Evolutionary conservation across 2,113 vertebrate genomes (phyloP).

Genomic region (Tylochromis polylepis): DNA sequence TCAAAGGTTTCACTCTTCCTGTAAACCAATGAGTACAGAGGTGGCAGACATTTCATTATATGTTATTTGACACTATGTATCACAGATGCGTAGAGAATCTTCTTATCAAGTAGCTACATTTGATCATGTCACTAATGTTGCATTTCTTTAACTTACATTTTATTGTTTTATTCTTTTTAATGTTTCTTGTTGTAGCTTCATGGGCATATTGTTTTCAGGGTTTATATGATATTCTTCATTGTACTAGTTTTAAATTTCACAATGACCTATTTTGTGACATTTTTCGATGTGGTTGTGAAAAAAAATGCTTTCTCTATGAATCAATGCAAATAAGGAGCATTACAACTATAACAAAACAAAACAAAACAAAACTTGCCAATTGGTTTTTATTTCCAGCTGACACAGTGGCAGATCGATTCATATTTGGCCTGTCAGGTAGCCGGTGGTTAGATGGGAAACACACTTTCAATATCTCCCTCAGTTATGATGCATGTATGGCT

Average conservation of each 20-base stretch:
- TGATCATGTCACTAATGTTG: neutral
- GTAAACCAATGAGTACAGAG: neutral
- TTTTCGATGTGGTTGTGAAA: too few species aligned
- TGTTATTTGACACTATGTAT: neutral
- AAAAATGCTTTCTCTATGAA: neutral
- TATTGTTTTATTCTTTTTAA: too few species aligned
- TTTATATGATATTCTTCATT: too few species aligned
- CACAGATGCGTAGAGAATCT: neutral
- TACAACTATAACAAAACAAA: neutral
- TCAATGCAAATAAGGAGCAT: neutral
- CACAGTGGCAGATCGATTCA: neutral
- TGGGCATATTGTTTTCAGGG: too few species aligned
- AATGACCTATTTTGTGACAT: too few species aligned
- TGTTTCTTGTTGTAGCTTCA: too few species aligned
- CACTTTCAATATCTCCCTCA: neutral
- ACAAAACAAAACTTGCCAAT: neutral
- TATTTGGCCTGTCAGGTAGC: neutral
- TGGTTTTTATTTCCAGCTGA: fast-evolving
- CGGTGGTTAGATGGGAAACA: neutral
- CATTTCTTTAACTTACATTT: neutral
- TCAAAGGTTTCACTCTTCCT: neutral
- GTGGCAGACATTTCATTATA: neutral
- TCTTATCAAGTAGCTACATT: neutral
- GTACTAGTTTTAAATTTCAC: too few species aligned
- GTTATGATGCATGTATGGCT: neutral